A percentile compares a stretch with the other conserved stretches of the same genome.
Evolutionary conservation across 2,113 vertebrate species (phyloP).

Genomic region (Macaca nemestrina): DNA sequence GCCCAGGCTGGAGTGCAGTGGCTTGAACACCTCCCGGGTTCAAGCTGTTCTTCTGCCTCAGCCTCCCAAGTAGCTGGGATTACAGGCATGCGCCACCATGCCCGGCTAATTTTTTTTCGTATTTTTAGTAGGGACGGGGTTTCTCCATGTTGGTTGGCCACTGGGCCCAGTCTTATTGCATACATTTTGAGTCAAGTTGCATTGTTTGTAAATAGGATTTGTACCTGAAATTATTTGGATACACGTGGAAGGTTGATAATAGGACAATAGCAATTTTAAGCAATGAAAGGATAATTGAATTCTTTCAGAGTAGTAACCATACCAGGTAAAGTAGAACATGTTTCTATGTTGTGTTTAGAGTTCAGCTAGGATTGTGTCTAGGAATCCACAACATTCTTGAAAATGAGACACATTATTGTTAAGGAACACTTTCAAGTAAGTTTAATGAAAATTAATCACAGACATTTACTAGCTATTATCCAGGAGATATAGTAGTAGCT

Average conservation of each 20-base stretch:
- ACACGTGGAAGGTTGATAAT: background rate
- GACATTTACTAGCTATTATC: background rate
- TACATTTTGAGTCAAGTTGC: background rate
- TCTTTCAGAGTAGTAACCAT: background rate
- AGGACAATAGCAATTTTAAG: background rate
- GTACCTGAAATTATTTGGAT: slow-evolving; percentile 42
- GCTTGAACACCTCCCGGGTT: no score
- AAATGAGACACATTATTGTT: background rate
- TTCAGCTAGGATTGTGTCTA: background rate
- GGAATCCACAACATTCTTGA: background rate
- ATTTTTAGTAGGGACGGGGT: no score
- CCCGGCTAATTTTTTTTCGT: no score
- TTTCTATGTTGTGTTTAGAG: background rate
- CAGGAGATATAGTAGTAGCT: background rate
- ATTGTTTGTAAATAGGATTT: background rate
- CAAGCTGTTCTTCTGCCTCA: background rate
- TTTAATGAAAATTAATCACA: slow-evolving; percentile 8
- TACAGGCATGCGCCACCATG: no score
- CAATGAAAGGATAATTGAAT: background rate
- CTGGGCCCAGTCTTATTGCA: no score
- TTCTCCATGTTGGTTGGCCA: no score
- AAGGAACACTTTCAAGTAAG: background rate
- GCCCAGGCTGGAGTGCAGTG: no score
- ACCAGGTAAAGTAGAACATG: background rate
- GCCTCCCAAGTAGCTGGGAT: no score